Percentiles rank a stretch among this genome's conserved stretches.
Evolutionary conservation across 92 coral and sea anemone species (phyloP).

Genomic region (Siderastrea siderea): DNA sequence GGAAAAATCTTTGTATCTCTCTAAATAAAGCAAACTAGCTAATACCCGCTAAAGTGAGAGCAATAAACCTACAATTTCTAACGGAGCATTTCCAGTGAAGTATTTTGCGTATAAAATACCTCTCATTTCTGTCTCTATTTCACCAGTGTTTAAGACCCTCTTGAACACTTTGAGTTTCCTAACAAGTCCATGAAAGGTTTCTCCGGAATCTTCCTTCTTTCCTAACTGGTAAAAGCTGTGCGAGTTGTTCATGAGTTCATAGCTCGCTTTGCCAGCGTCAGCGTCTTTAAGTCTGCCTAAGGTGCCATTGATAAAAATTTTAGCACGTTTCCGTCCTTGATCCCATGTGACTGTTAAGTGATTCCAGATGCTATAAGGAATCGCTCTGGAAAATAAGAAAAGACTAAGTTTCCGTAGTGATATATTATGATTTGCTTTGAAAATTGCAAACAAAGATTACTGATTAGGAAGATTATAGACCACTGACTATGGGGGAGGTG

Average conservation of each 20-base stretch:
- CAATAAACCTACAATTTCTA: too few species aligned
- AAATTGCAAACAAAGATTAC: too few species aligned
- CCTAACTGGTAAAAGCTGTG: conserved; percentile 1
- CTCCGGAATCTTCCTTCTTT: conserved; percentile 1
- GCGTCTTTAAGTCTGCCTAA: not conserved
- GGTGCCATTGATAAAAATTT: not conserved
- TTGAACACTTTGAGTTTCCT: conserved; percentile 16
- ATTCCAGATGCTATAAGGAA: not conserved
- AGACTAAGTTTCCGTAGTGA: not conserved
- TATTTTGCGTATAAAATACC: not conserved
- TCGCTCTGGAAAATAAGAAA: not conserved
- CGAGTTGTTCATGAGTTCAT: not conserved
- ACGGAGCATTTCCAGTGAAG: too few species aligned
- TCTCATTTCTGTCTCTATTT: not conserved
- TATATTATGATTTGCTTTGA: too few species aligned
- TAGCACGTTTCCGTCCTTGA: not conserved
- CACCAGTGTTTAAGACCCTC: not conserved
- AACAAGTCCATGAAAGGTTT: conserved; percentile 15
- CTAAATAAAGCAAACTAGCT: too few species aligned
- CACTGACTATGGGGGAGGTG: too few species aligned
- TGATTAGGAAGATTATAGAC: too few species aligned
- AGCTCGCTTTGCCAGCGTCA: not conserved
- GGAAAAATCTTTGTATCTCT: too few species aligned
- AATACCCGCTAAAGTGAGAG: too few species aligned
- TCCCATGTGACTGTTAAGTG: conserved; percentile 12